Evolutionary conservation across 2,113 vertebrate genomes (phyloP).

Genomic region (Caretta caretta): DNA sequence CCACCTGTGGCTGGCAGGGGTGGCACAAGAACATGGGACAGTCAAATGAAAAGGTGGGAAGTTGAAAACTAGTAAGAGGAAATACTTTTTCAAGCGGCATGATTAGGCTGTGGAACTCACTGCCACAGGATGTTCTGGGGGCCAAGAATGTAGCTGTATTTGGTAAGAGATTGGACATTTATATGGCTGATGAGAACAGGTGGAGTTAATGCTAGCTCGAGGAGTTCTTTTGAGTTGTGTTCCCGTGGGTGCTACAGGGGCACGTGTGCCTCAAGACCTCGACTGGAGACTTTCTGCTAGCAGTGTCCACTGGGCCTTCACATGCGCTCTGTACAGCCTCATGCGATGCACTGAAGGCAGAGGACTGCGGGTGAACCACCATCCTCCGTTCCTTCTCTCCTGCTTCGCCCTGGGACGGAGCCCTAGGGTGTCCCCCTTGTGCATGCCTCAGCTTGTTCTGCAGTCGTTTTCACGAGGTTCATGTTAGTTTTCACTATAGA

Average conservation of each 20-base stretch:
- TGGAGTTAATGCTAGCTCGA: not conserved
- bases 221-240: not conserved
- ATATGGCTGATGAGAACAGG: not conserved
- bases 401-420: too few relatives aligned
- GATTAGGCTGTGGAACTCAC: not conserved
- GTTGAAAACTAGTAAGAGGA: not conserved
- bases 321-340: too few relatives aligned
- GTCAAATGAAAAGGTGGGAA: not conserved
- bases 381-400: too few relatives aligned
- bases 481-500: too few relatives aligned
- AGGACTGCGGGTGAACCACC: too few relatives aligned
- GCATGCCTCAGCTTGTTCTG: too few relatives aligned
- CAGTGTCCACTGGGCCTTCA: too few relatives aligned
- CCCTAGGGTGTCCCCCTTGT: too few relatives aligned
- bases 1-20: not conserved
- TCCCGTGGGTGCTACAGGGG: too few relatives aligned
- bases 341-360: not conserved
- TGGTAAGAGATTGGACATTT: not conserved
- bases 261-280: too few relatives aligned
- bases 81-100: not conserved
- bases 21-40: not conserved
- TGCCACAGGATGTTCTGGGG: not conserved
- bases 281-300: not conserved
- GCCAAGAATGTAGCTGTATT: not conserved
- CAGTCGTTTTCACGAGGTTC: too few relatives aligned